Percentiles rank a stretch among this genome's conserved stretches.
Conservation (phyloP, 2,888 invertebrate genomes). For the Poecilobothrus nobilitatus region DNA sequence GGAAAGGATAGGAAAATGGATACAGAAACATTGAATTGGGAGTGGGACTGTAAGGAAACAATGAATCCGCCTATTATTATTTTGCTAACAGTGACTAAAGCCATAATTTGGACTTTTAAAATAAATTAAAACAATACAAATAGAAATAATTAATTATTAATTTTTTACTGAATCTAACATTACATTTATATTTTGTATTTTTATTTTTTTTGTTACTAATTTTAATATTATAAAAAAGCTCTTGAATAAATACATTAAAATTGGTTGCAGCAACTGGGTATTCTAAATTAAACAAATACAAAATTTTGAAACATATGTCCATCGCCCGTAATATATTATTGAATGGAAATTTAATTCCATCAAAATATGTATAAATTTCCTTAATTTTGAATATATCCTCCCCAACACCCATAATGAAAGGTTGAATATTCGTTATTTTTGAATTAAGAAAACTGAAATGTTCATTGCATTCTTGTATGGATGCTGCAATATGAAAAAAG, state of each 20-base stretch:
- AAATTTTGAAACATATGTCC: slow-evolving; percentile 11
- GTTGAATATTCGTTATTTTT: slow-evolving; percentile 12
- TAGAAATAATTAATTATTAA: too few relatives aligned
- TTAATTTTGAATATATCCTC: slow-evolving; percentile 7
- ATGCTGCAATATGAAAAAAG: slow-evolving; percentile 14
- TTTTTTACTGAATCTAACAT: too few relatives aligned
- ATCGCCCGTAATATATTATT: slow-evolving; percentile 8
- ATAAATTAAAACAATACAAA: too few relatives aligned
- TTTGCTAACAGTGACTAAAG: too few relatives aligned
- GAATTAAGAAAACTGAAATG: slow-evolving; percentile 17
- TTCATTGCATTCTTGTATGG: slow-evolving; percentile 16
- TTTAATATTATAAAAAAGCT: background rate
- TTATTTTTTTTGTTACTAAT: too few relatives aligned
- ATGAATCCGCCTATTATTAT: too few relatives aligned
- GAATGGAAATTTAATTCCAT: slow-evolving; percentile 7
- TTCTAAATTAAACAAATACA: slow-evolving; percentile 7
- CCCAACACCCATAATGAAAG: slow-evolving; percentile 12
- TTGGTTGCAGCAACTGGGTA: background rate
- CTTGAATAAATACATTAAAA: slow-evolving; percentile 10
- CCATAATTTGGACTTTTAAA: too few relatives aligned
- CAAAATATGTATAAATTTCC: slow-evolving; percentile 14
- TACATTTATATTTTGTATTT: too few relatives aligned
- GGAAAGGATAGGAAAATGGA: too few relatives aligned
- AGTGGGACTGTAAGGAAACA: too few relatives aligned
- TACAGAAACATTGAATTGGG: too few relatives aligned